Evolutionary conservation across 2,888 invertebrate genomes (phyloP).

Genomic region (Parnassius mnemosyne): DNA sequence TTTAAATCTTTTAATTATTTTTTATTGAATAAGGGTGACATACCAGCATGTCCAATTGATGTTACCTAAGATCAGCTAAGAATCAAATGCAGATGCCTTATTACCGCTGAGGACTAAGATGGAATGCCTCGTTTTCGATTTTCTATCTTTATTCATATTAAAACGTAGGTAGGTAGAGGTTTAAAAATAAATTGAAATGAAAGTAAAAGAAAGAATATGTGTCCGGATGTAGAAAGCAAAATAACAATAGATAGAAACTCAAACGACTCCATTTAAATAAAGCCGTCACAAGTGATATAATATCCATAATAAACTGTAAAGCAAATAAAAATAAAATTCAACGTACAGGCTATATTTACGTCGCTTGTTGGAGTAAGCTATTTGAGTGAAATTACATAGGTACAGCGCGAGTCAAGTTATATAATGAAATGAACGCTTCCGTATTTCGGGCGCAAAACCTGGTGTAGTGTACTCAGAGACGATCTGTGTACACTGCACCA

Average conservation of each 20-base stretch:
- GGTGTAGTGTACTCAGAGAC: neutral
- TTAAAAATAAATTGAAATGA: too few relatives aligned
- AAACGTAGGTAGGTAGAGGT: too few relatives aligned
- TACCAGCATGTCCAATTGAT: too few relatives aligned
- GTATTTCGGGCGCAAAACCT: constrained; percentile 9
- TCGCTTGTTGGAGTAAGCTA: constrained; percentile 1
- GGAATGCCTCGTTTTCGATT: too few relatives aligned
- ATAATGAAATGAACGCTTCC: constrained; percentile 17
- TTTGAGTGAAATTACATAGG: constrained; percentile 21
- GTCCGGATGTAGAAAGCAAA: neutral
- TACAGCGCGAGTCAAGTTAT: constrained; percentile 6
- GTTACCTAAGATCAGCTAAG: too few relatives aligned
- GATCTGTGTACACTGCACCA: constrained; percentile 8
- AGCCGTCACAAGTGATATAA: neutral
- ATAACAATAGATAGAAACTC: neutral
- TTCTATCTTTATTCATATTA: too few relatives aligned
- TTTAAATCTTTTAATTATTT: too few relatives aligned
- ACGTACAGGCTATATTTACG: constrained; percentile 4
- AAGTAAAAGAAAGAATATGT: too few relatives aligned
- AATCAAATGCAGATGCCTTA: too few relatives aligned
- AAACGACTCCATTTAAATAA: neutral
- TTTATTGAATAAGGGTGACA: too few relatives aligned
- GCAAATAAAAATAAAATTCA: neutral
- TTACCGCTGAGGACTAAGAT: too few relatives aligned
- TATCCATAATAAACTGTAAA: neutral